These are phyloP conservation scores for Dasyurus viverrinus DNA, from an alignment of 2,113 vertebrate genomes.

Conservation along the genomic window DNA sequence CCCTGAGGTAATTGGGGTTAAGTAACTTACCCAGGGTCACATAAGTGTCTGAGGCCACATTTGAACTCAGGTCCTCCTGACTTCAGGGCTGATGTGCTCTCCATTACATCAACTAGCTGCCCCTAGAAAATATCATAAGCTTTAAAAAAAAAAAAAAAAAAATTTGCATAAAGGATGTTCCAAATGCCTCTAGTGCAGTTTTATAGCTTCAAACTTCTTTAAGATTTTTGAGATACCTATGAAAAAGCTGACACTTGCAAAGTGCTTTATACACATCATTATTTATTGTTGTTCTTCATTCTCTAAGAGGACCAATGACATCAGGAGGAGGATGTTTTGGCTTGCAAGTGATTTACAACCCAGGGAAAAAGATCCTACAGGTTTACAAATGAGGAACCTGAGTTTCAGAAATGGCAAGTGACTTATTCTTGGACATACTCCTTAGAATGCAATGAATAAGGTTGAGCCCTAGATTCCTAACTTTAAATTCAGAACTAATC, in stretches of 20 bases:
- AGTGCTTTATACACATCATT: background rate
- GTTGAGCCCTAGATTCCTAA: background rate
- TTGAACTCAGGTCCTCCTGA: no score
- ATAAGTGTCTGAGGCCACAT: no score
- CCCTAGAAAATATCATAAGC: background rate
- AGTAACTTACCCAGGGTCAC: no score
- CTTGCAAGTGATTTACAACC: background rate
- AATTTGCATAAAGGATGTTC: background rate
- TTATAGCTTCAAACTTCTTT: background rate
- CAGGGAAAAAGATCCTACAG: no score
- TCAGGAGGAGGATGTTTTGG: background rate
- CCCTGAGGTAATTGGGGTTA: no score
- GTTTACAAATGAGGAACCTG: background rate
- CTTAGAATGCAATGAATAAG: background rate
- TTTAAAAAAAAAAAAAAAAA: background rate
- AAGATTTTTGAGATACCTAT: background rate
- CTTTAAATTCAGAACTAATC: background rate
- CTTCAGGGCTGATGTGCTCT: no score
- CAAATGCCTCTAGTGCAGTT: background rate
- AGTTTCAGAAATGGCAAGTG: background rate
- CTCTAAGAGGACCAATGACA: background rate
- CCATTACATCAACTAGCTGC: no score
- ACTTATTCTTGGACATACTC: background rate
- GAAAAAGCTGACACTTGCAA: background rate
- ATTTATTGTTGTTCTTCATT: background rate